A percentile compares a stretch with the other conserved stretches of the same genome.
Conservation (phyloP, 2,113 vertebrate species). For the Phyllostomus hastatus region DNA sequence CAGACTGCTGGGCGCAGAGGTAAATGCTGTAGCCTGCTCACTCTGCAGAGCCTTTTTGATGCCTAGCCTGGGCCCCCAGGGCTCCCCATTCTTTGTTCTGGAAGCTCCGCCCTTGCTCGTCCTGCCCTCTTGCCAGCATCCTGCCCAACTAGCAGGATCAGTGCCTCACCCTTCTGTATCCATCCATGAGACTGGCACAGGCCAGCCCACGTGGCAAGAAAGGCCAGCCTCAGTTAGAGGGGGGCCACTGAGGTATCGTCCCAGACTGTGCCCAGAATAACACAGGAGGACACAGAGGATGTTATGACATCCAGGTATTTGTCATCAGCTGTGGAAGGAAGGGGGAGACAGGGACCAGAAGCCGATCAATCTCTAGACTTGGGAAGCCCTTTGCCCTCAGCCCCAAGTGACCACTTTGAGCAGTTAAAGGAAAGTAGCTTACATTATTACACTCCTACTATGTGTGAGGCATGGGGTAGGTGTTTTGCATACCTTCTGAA, state of each 20-base stretch:
- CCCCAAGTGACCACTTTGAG: background rate
- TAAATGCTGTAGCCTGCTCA: background rate
- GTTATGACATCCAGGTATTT: background rate
- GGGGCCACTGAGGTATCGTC: background rate
- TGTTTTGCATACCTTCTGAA: background rate
- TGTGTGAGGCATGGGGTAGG: background rate
- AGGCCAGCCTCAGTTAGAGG: background rate
- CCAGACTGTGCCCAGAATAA: slow-evolving; percentile 17
- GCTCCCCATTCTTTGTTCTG: slow-evolving; percentile 68
- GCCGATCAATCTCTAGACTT: background rate
- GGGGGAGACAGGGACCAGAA: background rate
- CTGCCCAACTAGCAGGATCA: slow-evolving; percentile 57
- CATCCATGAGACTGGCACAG: background rate
- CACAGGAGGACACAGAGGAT: background rate
- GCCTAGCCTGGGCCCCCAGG: slow-evolving; percentile 39
- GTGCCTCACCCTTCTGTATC: slow-evolving; percentile 64
- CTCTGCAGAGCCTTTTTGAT: slow-evolving; percentile 70
- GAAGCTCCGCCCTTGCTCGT: slow-evolving; percentile 36
- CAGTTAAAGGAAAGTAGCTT: background rate
- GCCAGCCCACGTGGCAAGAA: slow-evolving; percentile 21
- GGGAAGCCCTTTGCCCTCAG: background rate
- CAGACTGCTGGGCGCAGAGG: background rate
- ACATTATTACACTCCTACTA: background rate
- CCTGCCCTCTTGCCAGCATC: slow-evolving; percentile 60
- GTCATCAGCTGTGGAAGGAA: background rate